These are phyloP conservation scores for Sterrhoptilus dennistouni DNA, from an alignment of 2,113 vertebrate species.

Conservation along the genomic window DNA sequence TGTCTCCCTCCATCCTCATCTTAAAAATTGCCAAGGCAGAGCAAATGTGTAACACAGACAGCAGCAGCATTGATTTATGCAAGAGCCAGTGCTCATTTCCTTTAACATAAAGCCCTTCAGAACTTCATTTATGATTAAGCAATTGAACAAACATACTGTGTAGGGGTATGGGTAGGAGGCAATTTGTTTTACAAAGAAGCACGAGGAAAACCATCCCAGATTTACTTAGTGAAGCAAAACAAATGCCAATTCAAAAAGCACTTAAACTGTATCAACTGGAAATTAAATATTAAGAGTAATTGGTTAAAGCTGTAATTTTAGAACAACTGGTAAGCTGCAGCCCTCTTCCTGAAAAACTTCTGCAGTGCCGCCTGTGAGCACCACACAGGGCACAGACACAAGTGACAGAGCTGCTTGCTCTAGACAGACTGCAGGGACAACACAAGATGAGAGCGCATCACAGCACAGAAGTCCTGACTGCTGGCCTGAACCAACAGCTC, in stretches of 20 bases:
- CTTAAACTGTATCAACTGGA: neutral
- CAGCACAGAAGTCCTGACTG: neutral
- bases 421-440: neutral
- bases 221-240: neutral
- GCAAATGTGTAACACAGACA: neutral
- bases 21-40: neutral
- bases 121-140: slow-evolving; percentile 1
- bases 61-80: neutral
- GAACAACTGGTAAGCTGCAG: neutral
- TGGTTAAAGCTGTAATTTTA: slow-evolving; percentile 8
- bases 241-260: slow-evolving; percentile 30
- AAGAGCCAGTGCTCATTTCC: neutral
- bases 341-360: neutral
- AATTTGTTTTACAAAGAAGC: slow-evolving; percentile 37
- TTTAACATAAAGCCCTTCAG: slow-evolving; percentile 28
- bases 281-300: neutral
- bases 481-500: neutral
- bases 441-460: neutral
- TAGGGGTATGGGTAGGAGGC: slow-evolving; percentile 11
- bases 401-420: neutral
- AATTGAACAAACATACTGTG: slow-evolving; percentile 15
- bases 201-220: neutral
- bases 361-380: fast-evolving
- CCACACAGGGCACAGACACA: fast-evolving
- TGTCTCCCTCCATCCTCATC: neutral